phyloP scores from a whole-genome alignment of 2,113 vertebrate species.

The Otus sunia region DNA sequence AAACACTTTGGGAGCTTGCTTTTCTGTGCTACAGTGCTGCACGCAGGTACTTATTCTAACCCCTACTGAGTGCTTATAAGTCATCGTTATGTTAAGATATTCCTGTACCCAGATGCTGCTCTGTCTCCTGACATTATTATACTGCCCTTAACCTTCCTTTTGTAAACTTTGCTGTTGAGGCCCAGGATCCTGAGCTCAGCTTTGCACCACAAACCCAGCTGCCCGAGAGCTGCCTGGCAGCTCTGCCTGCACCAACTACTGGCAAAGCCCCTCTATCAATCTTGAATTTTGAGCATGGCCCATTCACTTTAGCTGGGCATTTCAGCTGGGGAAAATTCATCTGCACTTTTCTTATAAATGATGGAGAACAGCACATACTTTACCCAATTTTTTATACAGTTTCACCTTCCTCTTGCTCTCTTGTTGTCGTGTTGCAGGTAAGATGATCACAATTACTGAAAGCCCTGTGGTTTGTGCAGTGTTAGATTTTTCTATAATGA shows the following conservation, averaged over 20 bases:
- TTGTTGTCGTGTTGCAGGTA: slow-evolving; percentile 1
- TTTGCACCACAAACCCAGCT: not conserved
- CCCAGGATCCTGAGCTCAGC: not conserved
- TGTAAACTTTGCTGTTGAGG: not conserved
- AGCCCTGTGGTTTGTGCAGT: not conserved
- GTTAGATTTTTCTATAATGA: slow-evolving; percentile 63
- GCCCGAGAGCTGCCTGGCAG: not conserved
- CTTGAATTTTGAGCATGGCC: not conserved
- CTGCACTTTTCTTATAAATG: not conserved
- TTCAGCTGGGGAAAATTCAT: not conserved
- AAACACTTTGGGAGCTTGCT: not conserved
- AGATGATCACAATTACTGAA: not conserved
- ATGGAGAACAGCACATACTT: not conserved
- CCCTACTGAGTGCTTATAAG: not conserved
- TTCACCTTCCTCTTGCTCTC: slow-evolving; percentile 5
- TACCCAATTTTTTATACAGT: not conserved
- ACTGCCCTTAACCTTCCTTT: not conserved
- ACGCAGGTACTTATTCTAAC: not conserved
- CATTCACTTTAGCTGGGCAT: not conserved
- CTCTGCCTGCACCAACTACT: not conserved
- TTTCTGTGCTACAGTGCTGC: not conserved
- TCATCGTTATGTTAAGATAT: not conserved
- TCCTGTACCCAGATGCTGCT: not conserved
- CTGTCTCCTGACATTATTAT: not conserved
- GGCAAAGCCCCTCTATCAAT: not conserved